phyloP scores from a whole-genome alignment of 2,888 invertebrate species.

The Neuroscelio doddi region DNA sequence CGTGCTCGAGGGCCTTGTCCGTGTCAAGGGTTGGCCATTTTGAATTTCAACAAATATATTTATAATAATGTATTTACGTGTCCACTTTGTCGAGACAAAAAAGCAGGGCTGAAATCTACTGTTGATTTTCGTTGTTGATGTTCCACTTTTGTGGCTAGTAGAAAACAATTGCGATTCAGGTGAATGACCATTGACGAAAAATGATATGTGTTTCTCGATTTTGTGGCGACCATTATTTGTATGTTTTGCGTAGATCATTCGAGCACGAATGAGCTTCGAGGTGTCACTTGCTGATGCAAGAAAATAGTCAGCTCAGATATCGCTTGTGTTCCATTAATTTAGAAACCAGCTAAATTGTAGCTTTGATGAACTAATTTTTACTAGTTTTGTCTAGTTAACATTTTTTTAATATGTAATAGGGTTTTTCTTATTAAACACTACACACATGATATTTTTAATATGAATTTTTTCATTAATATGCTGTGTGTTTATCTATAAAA shows the following conservation, averaged over 20 bases:
- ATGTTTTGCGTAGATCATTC: slow-evolving; percentile 43
- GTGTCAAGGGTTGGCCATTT: slow-evolving; percentile 31
- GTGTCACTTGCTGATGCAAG: slow-evolving; percentile 29
- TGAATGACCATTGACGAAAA: no score
- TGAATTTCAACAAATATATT: slow-evolving; percentile 36
- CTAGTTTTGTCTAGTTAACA: no score
- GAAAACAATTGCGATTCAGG: slow-evolving; percentile 24
- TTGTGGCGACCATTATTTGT: slow-evolving; percentile 24
- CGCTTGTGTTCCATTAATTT: no score
- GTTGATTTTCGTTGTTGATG: slow-evolving; percentile 46
- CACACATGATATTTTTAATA: no score
- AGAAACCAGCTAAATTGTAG: no score
- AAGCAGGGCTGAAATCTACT: slow-evolving; percentile 15
- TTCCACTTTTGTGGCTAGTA: slow-evolving; percentile 42
- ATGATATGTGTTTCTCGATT: no score
- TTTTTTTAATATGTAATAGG: no score
- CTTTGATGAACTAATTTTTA: no score
- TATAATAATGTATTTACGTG: slow-evolving; percentile 32
- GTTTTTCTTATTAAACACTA: no score
- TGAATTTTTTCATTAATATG: no score
- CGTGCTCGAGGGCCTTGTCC: slow-evolving; percentile 13
- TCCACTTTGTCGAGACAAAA: slow-evolving; percentile 26
- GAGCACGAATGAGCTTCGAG: slow-evolving; percentile 34
- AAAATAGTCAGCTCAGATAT: slow-evolving; percentile 14
- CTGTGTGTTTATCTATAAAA: no score